phyloP scores from a whole-genome alignment of 2,888 invertebrate species.

The Chaitophorus viminalis region DNA sequence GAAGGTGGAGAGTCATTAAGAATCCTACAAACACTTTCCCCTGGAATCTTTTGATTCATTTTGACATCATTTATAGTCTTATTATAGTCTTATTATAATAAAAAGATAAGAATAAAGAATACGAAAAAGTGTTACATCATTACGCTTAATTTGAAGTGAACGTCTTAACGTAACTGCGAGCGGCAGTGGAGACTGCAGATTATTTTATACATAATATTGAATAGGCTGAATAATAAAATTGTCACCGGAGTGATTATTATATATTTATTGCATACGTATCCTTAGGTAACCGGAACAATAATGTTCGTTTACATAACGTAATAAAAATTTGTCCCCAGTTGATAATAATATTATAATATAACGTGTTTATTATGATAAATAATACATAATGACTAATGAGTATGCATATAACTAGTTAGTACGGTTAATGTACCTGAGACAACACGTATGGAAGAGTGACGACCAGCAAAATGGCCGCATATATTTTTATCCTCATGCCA shows the following conservation, averaged over 20 bases:
- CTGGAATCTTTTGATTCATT: constrained; percentile 33
- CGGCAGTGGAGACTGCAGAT: constrained; percentile 25
- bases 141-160: constrained; percentile 57
- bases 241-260: constrained; percentile 34
- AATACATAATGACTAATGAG: constrained; percentile 24
- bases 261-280: constrained; percentile 33
- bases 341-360: background rate
- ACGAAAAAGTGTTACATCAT: constrained; percentile 50
- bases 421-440: constrained; percentile 45
- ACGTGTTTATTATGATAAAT: background rate
- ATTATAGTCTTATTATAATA: constrained; percentile 31
- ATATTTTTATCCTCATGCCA: constrained; percentile 60
- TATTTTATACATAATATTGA: constrained; percentile 38
- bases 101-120: constrained; percentile 19
- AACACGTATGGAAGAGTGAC: constrained; percentile 59
- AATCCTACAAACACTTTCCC: constrained; percentile 37
- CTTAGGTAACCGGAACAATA: constrained; percentile 55
- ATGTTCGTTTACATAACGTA: constrained; percentile 18
- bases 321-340: constrained; percentile 3
- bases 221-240: constrained; percentile 54
- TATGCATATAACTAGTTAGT: background rate
- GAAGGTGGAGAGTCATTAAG: background rate
- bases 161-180: constrained; percentile 52
- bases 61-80: background rate
- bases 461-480: constrained; percentile 57